Conservation (phyloP, 2,797 vertebrate species). For the Paedocypris micromegethes region DNA sequence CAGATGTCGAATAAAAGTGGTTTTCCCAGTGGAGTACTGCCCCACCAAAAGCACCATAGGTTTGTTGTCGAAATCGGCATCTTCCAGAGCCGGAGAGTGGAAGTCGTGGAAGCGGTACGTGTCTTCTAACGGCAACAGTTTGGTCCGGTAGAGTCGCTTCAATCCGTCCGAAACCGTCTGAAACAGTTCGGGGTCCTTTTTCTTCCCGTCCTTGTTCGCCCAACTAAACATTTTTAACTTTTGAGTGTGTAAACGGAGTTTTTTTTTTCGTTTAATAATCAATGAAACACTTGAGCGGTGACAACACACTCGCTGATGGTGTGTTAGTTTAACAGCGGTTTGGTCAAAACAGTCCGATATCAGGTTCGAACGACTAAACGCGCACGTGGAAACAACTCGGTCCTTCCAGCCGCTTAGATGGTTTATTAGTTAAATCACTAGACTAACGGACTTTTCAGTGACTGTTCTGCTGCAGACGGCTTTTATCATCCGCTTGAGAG, state of each 20-base stretch:
- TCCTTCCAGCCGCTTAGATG: conserved; percentile 4
- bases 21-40: conserved; percentile 78
- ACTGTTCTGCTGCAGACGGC: not conserved
- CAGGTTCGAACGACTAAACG: not conserved
- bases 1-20: conserved; percentile 73
- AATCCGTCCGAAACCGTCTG: conserved; percentile 72
- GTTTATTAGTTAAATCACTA: not conserved
- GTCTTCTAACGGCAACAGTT: conserved; percentile 74
- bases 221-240: conserved; percentile 70
- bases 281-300: not conserved
- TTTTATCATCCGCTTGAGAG: not conserved
- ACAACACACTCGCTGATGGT: not conserved
- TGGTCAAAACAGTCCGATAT: conserved; percentile 6
- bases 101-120: conserved; percentile 76
- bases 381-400: conserved; percentile 21
- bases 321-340: conserved; percentile 7
- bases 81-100: conserved; percentile 76
- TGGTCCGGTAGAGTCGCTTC: conserved; percentile 67
- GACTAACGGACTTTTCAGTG: not conserved
- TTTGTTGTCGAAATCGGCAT: conserved; percentile 77
- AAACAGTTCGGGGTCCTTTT: conserved; percentile 73
- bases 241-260: not conserved
- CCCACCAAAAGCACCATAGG: conserved; percentile 78
- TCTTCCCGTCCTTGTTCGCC: conserved; percentile 67
- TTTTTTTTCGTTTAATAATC: not conserved